These are phyloP conservation scores for Corythaeola cristata DNA, from an alignment of 2,113 vertebrate genomes.

Conservation along the genomic window DNA sequence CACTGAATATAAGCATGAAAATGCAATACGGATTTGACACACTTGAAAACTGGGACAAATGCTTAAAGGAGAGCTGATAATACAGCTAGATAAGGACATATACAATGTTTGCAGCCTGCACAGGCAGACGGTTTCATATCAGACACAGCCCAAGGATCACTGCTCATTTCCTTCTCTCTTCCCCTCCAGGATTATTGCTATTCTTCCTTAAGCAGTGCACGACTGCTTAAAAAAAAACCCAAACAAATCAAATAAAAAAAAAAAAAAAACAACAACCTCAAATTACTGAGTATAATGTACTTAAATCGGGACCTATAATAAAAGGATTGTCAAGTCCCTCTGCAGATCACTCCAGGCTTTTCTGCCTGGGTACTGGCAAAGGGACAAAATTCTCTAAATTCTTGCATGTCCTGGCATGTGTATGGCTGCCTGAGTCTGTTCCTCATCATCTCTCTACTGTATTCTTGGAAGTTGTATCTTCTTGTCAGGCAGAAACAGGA, in stretches of 20 bases:
- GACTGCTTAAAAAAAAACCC: neutral
- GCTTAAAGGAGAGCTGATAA: neutral
- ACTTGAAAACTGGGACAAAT: slow-evolving; percentile 6
- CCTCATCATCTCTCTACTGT: slow-evolving; percentile 52
- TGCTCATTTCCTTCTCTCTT: neutral
- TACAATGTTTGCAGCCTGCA: neutral
- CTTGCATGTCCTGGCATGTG: slow-evolving; percentile 55
- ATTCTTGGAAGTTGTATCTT: slow-evolving; percentile 55
- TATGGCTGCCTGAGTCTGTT: slow-evolving; percentile 30
- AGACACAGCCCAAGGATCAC: neutral
- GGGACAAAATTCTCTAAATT: slow-evolving; percentile 61
- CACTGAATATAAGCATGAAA: neutral
- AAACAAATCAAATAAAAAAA: no score
- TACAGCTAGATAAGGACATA: neutral
- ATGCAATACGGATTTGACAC: neutral
- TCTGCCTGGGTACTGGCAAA: slow-evolving; percentile 34
- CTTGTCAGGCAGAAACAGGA: slow-evolving; percentile 62
- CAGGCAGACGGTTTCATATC: neutral
- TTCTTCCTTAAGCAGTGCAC: neutral
- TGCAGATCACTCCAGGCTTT: neutral
- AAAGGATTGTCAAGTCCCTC: slow-evolving; percentile 10
- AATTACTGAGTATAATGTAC: neutral
- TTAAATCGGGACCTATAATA: neutral
- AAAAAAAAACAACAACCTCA: neutral
- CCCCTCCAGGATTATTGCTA: neutral